phyloP scores from a whole-genome alignment of 2,797 vertebrate genomes.

The Catamblyrhynchus diadema region DNA sequence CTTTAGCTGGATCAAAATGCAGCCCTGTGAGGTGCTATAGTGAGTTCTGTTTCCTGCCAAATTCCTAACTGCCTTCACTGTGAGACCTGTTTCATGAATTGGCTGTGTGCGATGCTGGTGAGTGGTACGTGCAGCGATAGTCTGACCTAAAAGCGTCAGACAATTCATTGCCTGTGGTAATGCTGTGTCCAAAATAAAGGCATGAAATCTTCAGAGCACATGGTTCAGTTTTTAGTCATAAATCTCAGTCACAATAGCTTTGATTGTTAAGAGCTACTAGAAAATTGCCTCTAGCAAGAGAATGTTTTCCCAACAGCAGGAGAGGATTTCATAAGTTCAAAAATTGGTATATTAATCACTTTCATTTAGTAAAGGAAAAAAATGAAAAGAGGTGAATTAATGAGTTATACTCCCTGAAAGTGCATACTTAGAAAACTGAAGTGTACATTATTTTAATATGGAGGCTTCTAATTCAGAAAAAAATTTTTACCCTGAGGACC shows the following conservation, averaged over 20 bases:
- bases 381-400: background rate
- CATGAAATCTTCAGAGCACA: background rate
- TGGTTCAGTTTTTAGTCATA: background rate
- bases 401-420: background rate
- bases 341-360: background rate
- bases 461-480: background rate
- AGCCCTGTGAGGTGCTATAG: background rate
- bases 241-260: background rate
- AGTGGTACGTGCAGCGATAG: rapidly evolving
- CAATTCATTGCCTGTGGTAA: background rate
- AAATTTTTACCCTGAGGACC: background rate
- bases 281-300: background rate
- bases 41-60: background rate
- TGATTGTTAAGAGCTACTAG: background rate
- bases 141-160: background rate
- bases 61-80: background rate
- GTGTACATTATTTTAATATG: background rate
- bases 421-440: background rate
- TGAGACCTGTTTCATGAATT: background rate
- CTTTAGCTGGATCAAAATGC: background rate
- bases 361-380: background rate
- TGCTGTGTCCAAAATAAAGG: background rate
- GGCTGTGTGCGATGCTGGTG: background rate
- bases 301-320: background rate
- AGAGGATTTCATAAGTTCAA: background rate